A percentile compares a stretch with the other conserved stretches of the same genome.
Evolutionary conservation across 2,797 vertebrate species (phyloP).

Genomic region (Falco peregrinus): DNA sequence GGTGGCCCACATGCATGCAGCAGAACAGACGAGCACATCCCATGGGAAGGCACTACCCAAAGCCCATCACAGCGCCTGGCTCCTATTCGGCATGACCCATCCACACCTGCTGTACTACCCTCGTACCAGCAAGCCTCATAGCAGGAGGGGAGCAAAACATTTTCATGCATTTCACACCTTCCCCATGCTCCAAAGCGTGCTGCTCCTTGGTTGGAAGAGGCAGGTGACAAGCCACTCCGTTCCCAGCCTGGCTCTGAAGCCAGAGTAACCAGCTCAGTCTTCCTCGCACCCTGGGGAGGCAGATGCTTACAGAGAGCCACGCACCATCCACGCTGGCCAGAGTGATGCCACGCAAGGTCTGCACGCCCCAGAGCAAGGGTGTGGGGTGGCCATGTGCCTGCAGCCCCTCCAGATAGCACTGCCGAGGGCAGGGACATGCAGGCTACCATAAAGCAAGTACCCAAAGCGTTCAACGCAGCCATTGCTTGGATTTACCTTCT

Average conservation of each 20-base stretch:
- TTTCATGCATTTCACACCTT: not conserved
- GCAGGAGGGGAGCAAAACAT: not conserved
- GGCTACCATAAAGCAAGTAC: not conserved
- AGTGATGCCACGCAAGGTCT: not conserved
- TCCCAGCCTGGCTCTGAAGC: not conserved
- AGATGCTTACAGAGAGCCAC: not conserved
- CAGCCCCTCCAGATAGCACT: not conserved
- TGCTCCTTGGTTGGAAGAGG: not conserved
- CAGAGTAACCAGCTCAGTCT: not conserved
- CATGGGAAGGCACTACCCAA: not conserved
- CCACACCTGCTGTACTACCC: not conserved
- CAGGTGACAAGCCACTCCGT: not conserved
- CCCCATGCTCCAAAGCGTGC: not conserved
- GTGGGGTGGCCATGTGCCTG: not conserved
- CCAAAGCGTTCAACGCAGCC: rapidly evolving
- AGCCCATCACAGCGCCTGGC: not conserved
- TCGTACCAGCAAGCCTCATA: not conserved
- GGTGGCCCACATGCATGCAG: not conserved
- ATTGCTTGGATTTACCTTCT: not conserved
- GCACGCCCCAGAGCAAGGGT: rapidly evolving
- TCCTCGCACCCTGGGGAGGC: not conserved
- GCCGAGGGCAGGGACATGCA: rapidly evolving
- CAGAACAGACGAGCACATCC: not conserved
- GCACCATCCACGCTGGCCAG: not conserved
- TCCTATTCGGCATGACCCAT: not conserved